Percentiles rank a stretch among this genome's conserved stretches.
Evolutionary conservation across 2,888 invertebrate species (phyloP).

Genomic region (Macrostomum cliftonense): DNA sequence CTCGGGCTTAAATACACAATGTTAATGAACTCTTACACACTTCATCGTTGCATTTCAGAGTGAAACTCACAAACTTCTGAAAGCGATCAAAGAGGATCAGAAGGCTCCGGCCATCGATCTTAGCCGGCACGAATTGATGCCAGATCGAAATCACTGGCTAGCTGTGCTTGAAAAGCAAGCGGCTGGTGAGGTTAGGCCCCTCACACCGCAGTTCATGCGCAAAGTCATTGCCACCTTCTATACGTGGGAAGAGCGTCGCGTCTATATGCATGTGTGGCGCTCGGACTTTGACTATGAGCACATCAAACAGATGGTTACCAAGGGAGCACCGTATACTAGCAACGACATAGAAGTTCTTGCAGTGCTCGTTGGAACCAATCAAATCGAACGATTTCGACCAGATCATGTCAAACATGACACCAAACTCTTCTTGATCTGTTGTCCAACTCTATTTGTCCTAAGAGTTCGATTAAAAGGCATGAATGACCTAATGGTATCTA

Average conservation of each 20-base stretch:
- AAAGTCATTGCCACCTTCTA: neutral
- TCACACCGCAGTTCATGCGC: neutral
- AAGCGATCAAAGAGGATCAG: too few relatives aligned
- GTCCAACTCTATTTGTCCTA: neutral
- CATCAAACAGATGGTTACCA: neutral
- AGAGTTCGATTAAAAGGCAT: neutral
- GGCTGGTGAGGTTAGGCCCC: too few relatives aligned
- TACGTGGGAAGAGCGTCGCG: slow-evolving; percentile 1
- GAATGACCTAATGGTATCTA: neutral
- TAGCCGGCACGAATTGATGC: too few relatives aligned
- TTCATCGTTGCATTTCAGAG: too few relatives aligned
- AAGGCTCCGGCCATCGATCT: too few relatives aligned
- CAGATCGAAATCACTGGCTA: too few relatives aligned
- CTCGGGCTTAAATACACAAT: too few relatives aligned
- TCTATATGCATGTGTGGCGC: neutral
- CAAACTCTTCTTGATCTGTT: neutral
- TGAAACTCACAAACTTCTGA: too few relatives aligned
- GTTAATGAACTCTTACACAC: too few relatives aligned
- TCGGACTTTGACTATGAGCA: neutral
- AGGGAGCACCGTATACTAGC: neutral
- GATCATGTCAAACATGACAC: neutral
- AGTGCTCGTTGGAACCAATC: slow-evolving; percentile 1
- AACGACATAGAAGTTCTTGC: neutral
- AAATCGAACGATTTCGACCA: neutral
- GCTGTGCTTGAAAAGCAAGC: too few relatives aligned